Evolutionary conservation across 1,140 invertebrate species (phyloP).

Genomic region (Diachasma alloeum): DNA sequence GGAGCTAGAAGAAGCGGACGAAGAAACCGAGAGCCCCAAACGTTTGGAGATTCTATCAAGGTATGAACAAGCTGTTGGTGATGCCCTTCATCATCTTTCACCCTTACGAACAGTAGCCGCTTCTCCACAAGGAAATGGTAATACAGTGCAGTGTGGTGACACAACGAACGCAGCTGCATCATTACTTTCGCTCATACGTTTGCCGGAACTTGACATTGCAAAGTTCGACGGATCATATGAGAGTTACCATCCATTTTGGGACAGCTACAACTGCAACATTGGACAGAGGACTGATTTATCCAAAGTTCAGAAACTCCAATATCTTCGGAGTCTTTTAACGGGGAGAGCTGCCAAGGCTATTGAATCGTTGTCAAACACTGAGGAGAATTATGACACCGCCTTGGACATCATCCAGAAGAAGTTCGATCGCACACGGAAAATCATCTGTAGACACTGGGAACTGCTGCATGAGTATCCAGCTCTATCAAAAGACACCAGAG

Average conservation of each 20-base stretch:
- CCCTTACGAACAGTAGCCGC: not conserved
- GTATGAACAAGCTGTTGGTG: not conserved
- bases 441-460: slow-evolving; percentile 48
- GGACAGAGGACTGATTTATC: slow-evolving; percentile 34
- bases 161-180: no score
- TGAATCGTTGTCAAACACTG: slow-evolving; percentile 42
- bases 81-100: not conserved
- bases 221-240: slow-evolving; percentile 43
- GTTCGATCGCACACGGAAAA: slow-evolving; percentile 52
- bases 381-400: slow-evolving; percentile 49
- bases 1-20: not conserved
- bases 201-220: not conserved
- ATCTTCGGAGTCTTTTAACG: slow-evolving; percentile 42
- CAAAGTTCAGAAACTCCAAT: slow-evolving; percentile 45
- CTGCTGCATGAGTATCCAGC: slow-evolving; percentile 32
- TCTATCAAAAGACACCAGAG: slow-evolving; percentile 33
- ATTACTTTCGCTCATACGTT: no score
- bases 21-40: not conserved
- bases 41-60: not conserved
- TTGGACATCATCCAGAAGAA: slow-evolving; percentile 48
- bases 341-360: slow-evolving; percentile 46
- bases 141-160: no score
- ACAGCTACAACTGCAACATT: slow-evolving; percentile 45
- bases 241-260: slow-evolving; percentile 45
- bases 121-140: no score